Evolutionary conservation across 2,888 invertebrate genomes (phyloP).

Genomic region (Imbricaverruca yamaguchii): DNA sequence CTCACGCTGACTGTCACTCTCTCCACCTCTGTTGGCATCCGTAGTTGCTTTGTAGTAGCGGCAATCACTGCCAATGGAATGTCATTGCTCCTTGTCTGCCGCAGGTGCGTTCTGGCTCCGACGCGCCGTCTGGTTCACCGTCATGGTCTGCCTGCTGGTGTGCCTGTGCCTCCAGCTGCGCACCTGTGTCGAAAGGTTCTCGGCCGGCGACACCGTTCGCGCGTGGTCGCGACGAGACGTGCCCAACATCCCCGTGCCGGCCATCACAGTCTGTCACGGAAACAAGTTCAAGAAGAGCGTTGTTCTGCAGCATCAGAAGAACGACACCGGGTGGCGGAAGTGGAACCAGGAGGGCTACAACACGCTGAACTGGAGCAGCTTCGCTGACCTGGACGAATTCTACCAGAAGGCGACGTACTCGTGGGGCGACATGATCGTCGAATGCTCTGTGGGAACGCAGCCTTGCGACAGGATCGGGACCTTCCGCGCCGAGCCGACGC

Average conservation of each 20-base stretch:
- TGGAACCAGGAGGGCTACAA: not conserved
- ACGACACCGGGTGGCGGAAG: not conserved
- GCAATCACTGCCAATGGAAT: too few relatives aligned
- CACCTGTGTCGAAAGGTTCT: not conserved
- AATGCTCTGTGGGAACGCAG: not conserved
- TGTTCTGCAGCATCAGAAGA: not conserved
- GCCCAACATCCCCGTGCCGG: constrained; percentile 1
- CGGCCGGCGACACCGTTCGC: not conserved
- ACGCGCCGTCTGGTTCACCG: not conserved
- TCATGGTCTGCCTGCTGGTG: constrained; percentile 9
- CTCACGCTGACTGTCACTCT: too few relatives aligned
- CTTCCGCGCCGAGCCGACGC: not conserved
- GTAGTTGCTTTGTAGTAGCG: too few relatives aligned
- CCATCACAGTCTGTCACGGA: constrained; percentile 18
- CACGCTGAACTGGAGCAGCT: constrained; percentile 6
- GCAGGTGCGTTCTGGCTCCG: constrained; percentile 2
- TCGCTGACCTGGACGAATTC: not conserved
- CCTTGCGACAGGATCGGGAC: not conserved
- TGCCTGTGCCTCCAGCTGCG: constrained; percentile 5
- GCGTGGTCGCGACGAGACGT: not conserved
- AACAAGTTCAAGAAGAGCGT: not conserved
- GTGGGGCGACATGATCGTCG: not conserved
- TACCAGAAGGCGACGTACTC: not conserved
- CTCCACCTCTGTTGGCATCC: too few relatives aligned
- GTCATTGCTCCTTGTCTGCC: too few relatives aligned